Conservation (phyloP, 2,888 invertebrate genomes). For the Coenonympha glycerion region DNA sequence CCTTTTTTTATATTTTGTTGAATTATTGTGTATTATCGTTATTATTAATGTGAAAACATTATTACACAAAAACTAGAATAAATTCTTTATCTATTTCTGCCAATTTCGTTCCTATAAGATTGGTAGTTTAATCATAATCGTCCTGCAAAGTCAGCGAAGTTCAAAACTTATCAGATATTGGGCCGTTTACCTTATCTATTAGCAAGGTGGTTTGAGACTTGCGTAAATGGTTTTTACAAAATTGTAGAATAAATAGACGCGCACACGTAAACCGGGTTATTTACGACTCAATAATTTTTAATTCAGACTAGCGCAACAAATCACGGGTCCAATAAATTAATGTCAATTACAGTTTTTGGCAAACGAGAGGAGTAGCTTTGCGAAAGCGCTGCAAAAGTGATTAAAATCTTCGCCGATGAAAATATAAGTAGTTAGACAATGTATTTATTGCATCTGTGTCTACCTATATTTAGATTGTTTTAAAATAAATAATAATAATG, state of each 20-base stretch:
- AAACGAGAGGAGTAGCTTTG: slow-evolving; percentile 15
- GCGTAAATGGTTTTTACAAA: slow-evolving; percentile 7
- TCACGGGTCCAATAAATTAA: slow-evolving; percentile 25
- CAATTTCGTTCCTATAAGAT: too few species aligned
- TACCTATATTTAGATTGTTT: background rate
- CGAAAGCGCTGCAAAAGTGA: slow-evolving; percentile 12
- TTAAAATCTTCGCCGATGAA: slow-evolving; percentile 15
- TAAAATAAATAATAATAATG: too few species aligned
- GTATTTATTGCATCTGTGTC: slow-evolving; percentile 1
- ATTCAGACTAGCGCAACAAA: slow-evolving; percentile 23
- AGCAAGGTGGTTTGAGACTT: slow-evolving; percentile 1
- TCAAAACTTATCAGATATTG: too few species aligned
- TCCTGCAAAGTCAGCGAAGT: too few species aligned
- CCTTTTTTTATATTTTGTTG: too few species aligned
- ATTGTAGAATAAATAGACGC: slow-evolving; percentile 11
- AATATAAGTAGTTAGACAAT: slow-evolving; percentile 14
- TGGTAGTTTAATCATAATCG: too few species aligned
- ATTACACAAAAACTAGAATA: too few species aligned
- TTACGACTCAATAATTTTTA: slow-evolving; percentile 23
- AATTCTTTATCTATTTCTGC: too few species aligned
- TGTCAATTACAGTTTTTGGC: slow-evolving; percentile 28
- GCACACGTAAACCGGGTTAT: slow-evolving; percentile 14
- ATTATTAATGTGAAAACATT: too few species aligned
- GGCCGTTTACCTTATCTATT: too few species aligned
- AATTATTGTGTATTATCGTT: too few species aligned